Percentiles rank a stretch among this genome's conserved stretches.
These are phyloP conservation scores for Ranitomeya variabilis DNA, from an alignment of 2,113 vertebrate genomes.

Conservation along the genomic window DNA sequence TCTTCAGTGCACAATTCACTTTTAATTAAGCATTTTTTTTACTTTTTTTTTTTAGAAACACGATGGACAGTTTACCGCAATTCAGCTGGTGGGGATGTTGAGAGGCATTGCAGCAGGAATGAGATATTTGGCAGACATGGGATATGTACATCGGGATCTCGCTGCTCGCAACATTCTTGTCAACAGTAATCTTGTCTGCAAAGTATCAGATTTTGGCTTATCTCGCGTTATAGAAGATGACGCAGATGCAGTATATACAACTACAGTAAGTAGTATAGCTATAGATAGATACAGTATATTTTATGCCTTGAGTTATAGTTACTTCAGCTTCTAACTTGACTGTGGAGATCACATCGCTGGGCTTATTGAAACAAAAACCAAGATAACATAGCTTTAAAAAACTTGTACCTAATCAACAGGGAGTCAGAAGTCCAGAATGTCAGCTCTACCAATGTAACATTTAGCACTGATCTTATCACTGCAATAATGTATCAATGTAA, in stretches of 20 bases:
- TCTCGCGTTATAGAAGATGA: conserved; percentile 98
- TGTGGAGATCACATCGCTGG: not conserved
- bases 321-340: not conserved
- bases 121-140: conserved; percentile 97
- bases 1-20: not conserved
- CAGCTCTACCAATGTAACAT: too few species aligned
- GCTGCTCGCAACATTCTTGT: conserved; percentile 97
- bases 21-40: conserved; percentile 58
- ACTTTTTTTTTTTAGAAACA: conserved; percentile 82
- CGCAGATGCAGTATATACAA: conserved; percentile 97
- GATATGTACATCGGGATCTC: conserved; percentile 96
- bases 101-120: conserved; percentile 96
- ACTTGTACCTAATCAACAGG: too few species aligned
- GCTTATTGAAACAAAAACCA: not conserved
- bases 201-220: conserved; percentile 98
- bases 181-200: conserved; percentile 99
- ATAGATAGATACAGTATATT: not conserved
- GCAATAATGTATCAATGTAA: too few species aligned
- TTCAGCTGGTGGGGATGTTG: conserved; percentile 97
- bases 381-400: not conserved
- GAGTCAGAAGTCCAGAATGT: too few species aligned
- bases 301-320: not conserved
- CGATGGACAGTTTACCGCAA: conserved; percentile 96
- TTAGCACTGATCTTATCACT: too few species aligned
- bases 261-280: conserved; percentile 84